Evolutionary conservation across 2,888 invertebrate genomes (phyloP).

Genomic region (Harmothoe impar): DNA sequence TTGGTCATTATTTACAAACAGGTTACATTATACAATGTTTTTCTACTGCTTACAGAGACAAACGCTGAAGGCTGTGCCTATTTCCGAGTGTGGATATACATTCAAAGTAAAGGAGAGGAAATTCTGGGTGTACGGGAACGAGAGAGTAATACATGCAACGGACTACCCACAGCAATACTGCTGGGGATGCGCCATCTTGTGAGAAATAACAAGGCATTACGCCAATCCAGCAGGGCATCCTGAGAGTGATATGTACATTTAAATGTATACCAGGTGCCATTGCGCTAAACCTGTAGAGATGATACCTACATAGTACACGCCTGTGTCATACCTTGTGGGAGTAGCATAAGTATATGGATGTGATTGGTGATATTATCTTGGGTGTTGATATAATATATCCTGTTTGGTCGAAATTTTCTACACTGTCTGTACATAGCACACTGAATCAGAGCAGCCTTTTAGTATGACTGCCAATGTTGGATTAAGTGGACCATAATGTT

Average conservation of each 20-base stretch:
- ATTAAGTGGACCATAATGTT: neutral
- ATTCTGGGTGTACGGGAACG: conserved; percentile 78
- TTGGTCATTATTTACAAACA: no score
- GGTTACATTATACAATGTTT: no score
- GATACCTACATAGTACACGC: no score
- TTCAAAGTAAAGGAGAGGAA: conserved; percentile 72
- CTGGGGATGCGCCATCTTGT: conserved; percentile 72
- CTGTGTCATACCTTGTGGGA: no score
- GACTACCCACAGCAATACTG: conserved; percentile 78
- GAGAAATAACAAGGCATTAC: neutral
- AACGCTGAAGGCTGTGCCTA: conserved; percentile 75
- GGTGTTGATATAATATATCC: neutral
- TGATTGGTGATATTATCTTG: neutral
- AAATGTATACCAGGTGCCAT: neutral
- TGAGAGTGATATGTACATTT: neutral
- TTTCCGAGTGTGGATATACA: conserved; percentile 75
- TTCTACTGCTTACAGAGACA: conserved; percentile 77
- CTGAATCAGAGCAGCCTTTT: neutral
- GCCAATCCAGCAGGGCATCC: neutral
- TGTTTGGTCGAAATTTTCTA: conserved; percentile 53
- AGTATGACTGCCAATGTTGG: neutral
- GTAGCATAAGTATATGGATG: neutral
- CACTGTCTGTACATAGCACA: neutral
- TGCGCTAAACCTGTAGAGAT: neutral
- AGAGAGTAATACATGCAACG: conserved; percentile 73